Evolutionary conservation across 2,888 invertebrate genomes (phyloP), one percentile per base, ranked within the genome.

Genomic region (Parnassius apollo): DNA sequence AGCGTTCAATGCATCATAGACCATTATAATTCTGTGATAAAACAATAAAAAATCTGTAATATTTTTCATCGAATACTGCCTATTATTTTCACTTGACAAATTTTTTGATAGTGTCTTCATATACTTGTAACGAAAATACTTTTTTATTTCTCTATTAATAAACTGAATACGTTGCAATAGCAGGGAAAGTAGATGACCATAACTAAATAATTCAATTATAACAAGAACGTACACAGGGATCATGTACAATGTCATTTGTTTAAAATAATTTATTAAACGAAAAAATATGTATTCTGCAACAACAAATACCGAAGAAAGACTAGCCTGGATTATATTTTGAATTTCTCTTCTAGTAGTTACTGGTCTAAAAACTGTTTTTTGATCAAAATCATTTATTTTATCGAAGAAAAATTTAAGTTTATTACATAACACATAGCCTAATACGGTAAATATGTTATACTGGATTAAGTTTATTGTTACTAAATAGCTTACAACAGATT

Each of bases 141-240:
- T 9, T n/a, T 9, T 44, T 11, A 50, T 42, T 7, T 9, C 22
- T 44, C 11, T 55, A 9, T 61, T 49, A 11, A 61, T 25, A 25
- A 42, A 44, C 13, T 25, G 12, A 45, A 61, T 13, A 25, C 61
- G 61, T 25, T 44, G 49, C 22, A 50, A 11, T 25, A 61, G 42
- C 13, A 61, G 18, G 8, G 44, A 42, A 13, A 61, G 49, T 11
- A 61, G 13, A 12, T 61, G 55, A 25, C 61, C 61, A 13, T 56
- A 55, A 13, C 11, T 2, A 49, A 61, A 61, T 1, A 55, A 2
- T 46, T 61, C 61, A 3, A 25, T 9, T 25, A 35, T 9, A 25
- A 11, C 44, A 0, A 50, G 22, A 4, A 12, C n/a, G 1, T 48
- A 42, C 4, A 10, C 4, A 7, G 44, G 10, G 8, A 4, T 11